These are phyloP conservation scores for Pseudomyrmex flavicornis DNA, from an alignment of 1,140 invertebrate genomes.

Conservation along the genomic window DNA sequence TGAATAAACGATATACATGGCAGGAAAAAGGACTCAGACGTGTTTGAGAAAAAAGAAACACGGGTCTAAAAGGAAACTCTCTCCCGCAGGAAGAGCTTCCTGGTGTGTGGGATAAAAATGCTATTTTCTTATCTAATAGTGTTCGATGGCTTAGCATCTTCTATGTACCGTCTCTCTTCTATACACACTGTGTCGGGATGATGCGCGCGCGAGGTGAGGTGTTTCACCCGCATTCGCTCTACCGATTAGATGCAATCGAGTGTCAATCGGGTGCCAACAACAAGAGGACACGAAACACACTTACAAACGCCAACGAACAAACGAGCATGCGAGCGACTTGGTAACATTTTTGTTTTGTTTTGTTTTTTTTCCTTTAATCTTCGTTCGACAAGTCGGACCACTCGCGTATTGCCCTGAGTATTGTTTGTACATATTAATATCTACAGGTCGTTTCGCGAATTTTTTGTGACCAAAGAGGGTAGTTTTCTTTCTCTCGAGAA, in stretches of 20 bases:
- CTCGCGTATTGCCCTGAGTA: slow-evolving; percentile 72
- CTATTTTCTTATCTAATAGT: slow-evolving; percentile 30
- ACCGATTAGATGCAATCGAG: slow-evolving; percentile 23
- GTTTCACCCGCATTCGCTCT: slow-evolving; percentile 5
- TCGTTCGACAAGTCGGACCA: slow-evolving; percentile 24
- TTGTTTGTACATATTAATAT: slow-evolving; percentile 67
- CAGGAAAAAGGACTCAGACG: slow-evolving; percentile 35
- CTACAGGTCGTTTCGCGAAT: slow-evolving; percentile 35
- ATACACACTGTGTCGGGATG: slow-evolving; percentile 1
- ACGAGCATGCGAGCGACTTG: slow-evolving; percentile 33
- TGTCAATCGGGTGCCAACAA: slow-evolving; percentile 15
- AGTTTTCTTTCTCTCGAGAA: background rate
- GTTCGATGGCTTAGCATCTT: slow-evolving; percentile 21
- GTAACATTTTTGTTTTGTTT: slow-evolving; percentile 28
- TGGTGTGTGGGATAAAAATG: background rate
- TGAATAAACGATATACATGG: slow-evolving; percentile 53
- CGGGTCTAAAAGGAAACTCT: background rate
- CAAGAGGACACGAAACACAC: slow-evolving; percentile 39
- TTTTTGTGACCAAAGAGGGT: slow-evolving; percentile 15
- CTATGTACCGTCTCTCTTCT: slow-evolving; percentile 12
- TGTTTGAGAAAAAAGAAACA: slow-evolving; percentile 39
- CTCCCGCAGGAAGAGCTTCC: background rate
- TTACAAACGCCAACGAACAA: slow-evolving; percentile 8
- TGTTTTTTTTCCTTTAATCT: background rate
- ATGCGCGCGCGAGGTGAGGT: background rate